phyloP scores from a whole-genome alignment of 2,888 invertebrate species.

The Campoplex nolae region DNA sequence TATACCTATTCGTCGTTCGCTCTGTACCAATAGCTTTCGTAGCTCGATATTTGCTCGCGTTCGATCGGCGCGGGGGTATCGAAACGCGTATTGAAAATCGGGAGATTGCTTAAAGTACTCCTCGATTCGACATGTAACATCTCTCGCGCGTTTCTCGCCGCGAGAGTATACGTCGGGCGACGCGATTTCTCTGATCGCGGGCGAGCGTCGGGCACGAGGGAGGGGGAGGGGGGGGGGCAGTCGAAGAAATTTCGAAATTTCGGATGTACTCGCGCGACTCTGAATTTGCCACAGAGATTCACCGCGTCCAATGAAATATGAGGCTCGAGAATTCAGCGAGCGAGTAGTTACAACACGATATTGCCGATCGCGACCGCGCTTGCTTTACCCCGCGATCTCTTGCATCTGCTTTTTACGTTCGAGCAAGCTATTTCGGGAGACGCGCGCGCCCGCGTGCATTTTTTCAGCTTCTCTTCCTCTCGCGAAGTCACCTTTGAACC shows the following conservation, averaged over 20 bases:
- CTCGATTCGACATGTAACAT: constrained; percentile 35
- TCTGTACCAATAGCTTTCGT: neutral
- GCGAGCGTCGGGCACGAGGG: neutral
- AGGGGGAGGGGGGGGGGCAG: neutral
- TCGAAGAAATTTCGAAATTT: constrained; percentile 57
- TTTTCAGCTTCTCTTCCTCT: neutral
- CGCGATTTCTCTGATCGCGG: neutral
- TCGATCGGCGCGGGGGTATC: no score
- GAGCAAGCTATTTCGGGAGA: constrained; percentile 35
- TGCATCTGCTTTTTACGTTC: constrained; percentile 11
- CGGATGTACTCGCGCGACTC: constrained; percentile 51
- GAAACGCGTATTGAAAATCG: constrained; percentile 31
- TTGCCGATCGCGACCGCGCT: constrained; percentile 1
- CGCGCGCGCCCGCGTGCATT: neutral
- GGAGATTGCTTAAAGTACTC: neutral
- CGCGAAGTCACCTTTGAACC: constrained; percentile 51
- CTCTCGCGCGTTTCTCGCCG: neutral
- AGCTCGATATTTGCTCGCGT: neutral
- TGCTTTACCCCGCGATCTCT: neutral
- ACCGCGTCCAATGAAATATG: constrained; percentile 66
- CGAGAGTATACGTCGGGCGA: neutral
- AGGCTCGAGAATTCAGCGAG: constrained; percentile 57
- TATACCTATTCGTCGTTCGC: neutral
- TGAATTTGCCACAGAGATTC: constrained; percentile 56
- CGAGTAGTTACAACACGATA: constrained; percentile 54